Evolutionary conservation across 2,113 vertebrate genomes (phyloP).

Genomic region (Pagrus major): DNA sequence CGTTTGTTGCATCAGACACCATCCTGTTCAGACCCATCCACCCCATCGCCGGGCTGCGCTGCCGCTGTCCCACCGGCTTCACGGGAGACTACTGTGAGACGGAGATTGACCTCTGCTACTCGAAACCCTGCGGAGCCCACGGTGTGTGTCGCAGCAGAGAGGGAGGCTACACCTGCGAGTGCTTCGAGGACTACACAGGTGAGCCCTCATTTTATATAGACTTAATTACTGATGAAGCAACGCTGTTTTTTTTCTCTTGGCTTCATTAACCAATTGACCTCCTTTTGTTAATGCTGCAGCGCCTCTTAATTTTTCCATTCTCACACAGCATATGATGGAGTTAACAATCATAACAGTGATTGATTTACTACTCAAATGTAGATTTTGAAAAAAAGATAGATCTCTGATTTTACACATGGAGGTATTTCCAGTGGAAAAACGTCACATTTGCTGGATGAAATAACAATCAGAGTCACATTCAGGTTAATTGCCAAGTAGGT

Average conservation of each 20-base stretch:
- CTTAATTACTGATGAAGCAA: neutral
- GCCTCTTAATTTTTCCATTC: neutral
- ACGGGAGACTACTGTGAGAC: slow-evolving; percentile 97
- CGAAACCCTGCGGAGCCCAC: slow-evolving; percentile 91
- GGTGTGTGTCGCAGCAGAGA: slow-evolving; percentile 91
- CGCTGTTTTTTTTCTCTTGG: neutral
- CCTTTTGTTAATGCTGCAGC: neutral
- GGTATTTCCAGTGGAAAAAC: neutral
- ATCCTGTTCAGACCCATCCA: slow-evolving; percentile 97
- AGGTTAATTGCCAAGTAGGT: too few relatives aligned
- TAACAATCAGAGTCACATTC: too few relatives aligned
- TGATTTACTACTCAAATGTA: neutral
- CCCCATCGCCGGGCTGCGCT: slow-evolving; percentile 93
- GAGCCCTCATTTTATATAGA: neutral
- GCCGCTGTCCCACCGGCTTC: slow-evolving; percentile 93
- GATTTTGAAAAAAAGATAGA: neutral
- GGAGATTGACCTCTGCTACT: slow-evolving; percentile 96
- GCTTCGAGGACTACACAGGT: slow-evolving; percentile 93
- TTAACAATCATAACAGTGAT: neutral
- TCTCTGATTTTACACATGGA: neutral
- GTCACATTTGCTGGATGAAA: too few relatives aligned
- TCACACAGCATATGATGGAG: neutral
- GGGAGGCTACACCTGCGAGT: slow-evolving; percentile 95
- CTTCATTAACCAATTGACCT: slow-evolving; percentile 7
- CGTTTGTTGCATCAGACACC: slow-evolving; percentile 93